Conservation (phyloP, 2,113 vertebrate species). For the Ursus arctos region DNA sequence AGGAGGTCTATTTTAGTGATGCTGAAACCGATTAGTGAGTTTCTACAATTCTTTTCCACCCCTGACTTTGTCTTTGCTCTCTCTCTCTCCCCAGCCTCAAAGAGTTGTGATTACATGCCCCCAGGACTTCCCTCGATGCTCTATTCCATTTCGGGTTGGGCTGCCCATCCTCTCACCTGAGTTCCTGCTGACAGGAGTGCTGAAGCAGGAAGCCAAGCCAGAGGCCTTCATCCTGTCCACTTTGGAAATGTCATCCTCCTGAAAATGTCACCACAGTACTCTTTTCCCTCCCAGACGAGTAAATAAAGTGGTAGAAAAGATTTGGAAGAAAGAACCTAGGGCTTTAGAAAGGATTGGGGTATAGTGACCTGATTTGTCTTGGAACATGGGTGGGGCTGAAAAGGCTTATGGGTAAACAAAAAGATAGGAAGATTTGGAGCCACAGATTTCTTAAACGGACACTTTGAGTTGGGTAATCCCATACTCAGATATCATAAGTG, state of each 20-base stretch:
- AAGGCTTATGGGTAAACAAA: constrained; percentile 31
- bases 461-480: not conserved
- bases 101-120: constrained; percentile 92
- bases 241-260: constrained; percentile 12
- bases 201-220: constrained; percentile 91
- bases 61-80: not conserved
- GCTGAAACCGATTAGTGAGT: not conserved
- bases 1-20: not conserved
- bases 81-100: constrained; percentile 85
- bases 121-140: constrained; percentile 89
- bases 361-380: not conserved
- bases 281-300: not conserved
- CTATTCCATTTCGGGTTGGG: constrained; percentile 82
- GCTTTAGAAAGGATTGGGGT: not conserved
- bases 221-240: constrained; percentile 83
- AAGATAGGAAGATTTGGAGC: not conserved
- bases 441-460: not conserved
- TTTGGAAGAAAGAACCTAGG: not conserved
- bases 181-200: constrained; percentile 93
- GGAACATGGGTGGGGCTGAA: not conserved
- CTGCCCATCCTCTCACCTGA: constrained; percentile 91
- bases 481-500: not conserved
- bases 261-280: not conserved
- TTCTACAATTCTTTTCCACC: not conserved
- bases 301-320: constrained; percentile 44